Conservation (phyloP, 2,797 vertebrate genomes). For the Hipposideros larvatus region DNA sequence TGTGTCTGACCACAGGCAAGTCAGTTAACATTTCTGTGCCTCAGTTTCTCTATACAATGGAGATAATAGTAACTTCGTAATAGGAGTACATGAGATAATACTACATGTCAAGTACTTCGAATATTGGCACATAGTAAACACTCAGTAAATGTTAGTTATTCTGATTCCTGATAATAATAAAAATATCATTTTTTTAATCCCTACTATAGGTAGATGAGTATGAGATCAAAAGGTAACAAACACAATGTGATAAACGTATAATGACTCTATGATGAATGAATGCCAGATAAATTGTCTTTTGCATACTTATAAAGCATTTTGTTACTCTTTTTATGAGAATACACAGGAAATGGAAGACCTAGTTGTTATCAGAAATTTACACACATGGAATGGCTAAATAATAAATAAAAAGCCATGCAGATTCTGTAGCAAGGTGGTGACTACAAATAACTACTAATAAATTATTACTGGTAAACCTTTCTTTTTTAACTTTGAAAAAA, state of each 20-base stretch:
- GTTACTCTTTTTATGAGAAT: not conserved
- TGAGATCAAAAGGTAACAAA: not conserved
- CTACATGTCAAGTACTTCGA: not conserved
- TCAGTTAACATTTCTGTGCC: not conserved
- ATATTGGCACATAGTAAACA: not conserved
- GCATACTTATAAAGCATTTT: not conserved
- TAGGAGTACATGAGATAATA: not conserved
- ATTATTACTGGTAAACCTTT: not conserved
- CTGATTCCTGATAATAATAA: not conserved
- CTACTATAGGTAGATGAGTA: not conserved
- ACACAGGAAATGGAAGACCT: not conserved
- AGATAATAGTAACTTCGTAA: not conserved
- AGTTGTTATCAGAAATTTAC: not conserved
- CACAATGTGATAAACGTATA: too few species aligned
- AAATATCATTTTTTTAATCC: not conserved
- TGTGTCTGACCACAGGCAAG: not conserved
- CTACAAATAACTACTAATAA: not conserved
- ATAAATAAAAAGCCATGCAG: not conserved
- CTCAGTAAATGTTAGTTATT: not conserved
- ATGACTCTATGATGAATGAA: not conserved
- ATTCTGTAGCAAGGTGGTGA: not conserved
- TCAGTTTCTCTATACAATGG: conserved; percentile 28
- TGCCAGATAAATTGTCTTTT: not conserved
- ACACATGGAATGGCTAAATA: not conserved
- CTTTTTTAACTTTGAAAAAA: not conserved